These are phyloP conservation scores for Xestia xanthographa DNA, from an alignment of 2,888 invertebrate species.

Conservation along the genomic window DNA sequence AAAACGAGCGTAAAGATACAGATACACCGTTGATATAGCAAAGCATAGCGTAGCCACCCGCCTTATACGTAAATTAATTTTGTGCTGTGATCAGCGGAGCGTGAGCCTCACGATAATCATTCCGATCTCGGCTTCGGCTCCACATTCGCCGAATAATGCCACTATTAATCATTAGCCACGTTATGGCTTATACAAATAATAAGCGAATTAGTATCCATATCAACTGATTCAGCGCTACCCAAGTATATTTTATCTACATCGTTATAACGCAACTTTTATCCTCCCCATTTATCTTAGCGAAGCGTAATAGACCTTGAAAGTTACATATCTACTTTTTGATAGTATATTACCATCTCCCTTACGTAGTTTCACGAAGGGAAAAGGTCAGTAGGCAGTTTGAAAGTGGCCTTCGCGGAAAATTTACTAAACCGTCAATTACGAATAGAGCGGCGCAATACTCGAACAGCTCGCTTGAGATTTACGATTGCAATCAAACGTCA, in stretches of 20 bases:
- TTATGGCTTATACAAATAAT: slow-evolving; percentile 64
- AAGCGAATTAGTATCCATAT: slow-evolving; percentile 63
- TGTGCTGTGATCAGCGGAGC: slow-evolving; percentile 84
- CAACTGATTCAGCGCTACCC: slow-evolving; percentile 59
- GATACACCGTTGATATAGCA: slow-evolving; percentile 56
- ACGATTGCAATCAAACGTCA: slow-evolving; percentile 80
- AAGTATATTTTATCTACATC: slow-evolving; percentile 58
- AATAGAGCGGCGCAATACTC: slow-evolving; percentile 56
- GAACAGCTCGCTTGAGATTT: slow-evolving; percentile 73
- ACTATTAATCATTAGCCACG: slow-evolving; percentile 79
- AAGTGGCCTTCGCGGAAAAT: slow-evolving; percentile 51
- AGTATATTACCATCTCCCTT: slow-evolving; percentile 55
- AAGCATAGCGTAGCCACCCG: slow-evolving; percentile 61
- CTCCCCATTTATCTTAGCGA: slow-evolving; percentile 55
- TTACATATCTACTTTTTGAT: slow-evolving; percentile 58
- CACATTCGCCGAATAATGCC: slow-evolving; percentile 78
- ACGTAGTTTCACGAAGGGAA: slow-evolving; percentile 40
- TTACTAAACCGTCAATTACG: slow-evolving; percentile 61
- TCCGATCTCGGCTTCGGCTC: slow-evolving; percentile 78
- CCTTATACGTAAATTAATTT: slow-evolving; percentile 87
- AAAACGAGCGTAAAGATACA: slow-evolving; percentile 60
- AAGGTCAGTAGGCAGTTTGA: slow-evolving; percentile 42
- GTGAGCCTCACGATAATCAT: slow-evolving; percentile 84
- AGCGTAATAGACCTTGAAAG: slow-evolving; percentile 59
- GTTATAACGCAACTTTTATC: slow-evolving; percentile 55